These are phyloP conservation scores for Pogonus chalceus DNA, from an alignment of 1,140 invertebrate species.

Conservation along the genomic window DNA sequence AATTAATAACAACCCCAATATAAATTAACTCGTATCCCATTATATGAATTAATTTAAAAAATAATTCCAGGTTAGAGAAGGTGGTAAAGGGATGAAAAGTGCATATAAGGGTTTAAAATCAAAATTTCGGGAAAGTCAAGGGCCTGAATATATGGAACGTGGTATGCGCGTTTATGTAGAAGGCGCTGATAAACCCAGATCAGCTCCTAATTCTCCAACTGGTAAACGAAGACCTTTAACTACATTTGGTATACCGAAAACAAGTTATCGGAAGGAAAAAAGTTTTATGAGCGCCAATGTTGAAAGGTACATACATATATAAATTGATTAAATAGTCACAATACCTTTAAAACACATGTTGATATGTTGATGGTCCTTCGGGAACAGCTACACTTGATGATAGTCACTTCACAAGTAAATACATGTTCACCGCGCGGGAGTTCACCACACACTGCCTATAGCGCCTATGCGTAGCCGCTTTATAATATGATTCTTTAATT, in stretches of 20 bases:
- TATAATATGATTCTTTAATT: no score
- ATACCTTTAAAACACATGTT: conserved; percentile 4
- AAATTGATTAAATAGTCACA: background rate
- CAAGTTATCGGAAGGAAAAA: conserved; percentile 42
- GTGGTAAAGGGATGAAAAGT: conserved; percentile 61
- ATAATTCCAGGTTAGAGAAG: conserved; percentile 55
- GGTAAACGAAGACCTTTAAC: conserved; percentile 39
- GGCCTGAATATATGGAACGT: conserved; percentile 26
- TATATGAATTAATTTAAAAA: no score
- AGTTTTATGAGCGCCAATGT: conserved; percentile 30
- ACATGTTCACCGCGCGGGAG: no score
- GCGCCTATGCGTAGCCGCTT: no score
- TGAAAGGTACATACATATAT: conserved; percentile 22
- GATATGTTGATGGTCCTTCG: no score
- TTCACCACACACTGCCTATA: no score
- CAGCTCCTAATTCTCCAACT: conserved; percentile 57
- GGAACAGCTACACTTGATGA: no score
- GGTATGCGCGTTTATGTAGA: conserved; percentile 36
- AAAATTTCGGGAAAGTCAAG: conserved; percentile 42
- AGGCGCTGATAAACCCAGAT: conserved; percentile 42
- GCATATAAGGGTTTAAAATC: conserved; percentile 65
- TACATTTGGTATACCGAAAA: conserved; percentile 36
- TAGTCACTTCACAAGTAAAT: no score
- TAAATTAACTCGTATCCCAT: no score
- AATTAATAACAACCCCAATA: no score